phyloP scores from a whole-genome alignment of 2,797 vertebrate species.

The Chrosomus eos region DNA sequence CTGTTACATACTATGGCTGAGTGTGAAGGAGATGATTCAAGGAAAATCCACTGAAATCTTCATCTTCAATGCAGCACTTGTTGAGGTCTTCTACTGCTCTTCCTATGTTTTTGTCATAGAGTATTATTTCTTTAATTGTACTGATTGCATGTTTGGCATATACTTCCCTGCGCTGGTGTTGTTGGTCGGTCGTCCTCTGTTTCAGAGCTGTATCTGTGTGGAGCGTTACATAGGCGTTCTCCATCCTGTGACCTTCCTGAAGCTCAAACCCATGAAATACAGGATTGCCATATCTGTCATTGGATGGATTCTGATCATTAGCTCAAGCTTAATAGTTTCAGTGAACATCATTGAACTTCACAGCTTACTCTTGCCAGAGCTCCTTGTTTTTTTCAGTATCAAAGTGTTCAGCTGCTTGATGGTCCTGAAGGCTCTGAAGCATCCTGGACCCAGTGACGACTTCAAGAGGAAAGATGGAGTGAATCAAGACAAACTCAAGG shows the following conservation, averaged over 20 bases:
- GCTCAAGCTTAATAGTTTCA: neutral
- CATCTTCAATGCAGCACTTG: neutral
- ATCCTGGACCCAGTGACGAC: neutral
- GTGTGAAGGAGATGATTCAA: constrained; percentile 13
- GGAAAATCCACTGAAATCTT: constrained; percentile 29
- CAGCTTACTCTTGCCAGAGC: neutral
- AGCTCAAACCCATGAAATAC: constrained; percentile 36
- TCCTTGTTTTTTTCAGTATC: neutral
- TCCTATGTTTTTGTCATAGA: neutral
- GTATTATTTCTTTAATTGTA: constrained; percentile 26
- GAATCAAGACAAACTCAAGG: constrained; percentile 17
- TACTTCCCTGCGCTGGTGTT: neutral
- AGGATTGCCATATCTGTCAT: neutral
- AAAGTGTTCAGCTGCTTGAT: constrained; percentile 31
- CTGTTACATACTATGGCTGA: constrained; percentile 16
- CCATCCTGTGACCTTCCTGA: constrained; percentile 18
- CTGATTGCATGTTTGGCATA: neutral
- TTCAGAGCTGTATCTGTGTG: constrained; percentile 22
- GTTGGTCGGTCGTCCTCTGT: constrained; percentile 13
- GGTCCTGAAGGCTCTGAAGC: constrained; percentile 29
- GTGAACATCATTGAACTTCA: neutral
- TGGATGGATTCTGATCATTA: constrained; percentile 12
- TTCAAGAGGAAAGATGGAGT: neutral
- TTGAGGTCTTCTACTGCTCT: neutral
- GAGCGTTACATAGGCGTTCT: constrained; percentile 26